Percentiles rank a stretch among this genome's conserved stretches.
Evolutionary conservation across 2,888 invertebrate genomes (phyloP).

Genomic region (Euspilapteryx auroguttella): DNA sequence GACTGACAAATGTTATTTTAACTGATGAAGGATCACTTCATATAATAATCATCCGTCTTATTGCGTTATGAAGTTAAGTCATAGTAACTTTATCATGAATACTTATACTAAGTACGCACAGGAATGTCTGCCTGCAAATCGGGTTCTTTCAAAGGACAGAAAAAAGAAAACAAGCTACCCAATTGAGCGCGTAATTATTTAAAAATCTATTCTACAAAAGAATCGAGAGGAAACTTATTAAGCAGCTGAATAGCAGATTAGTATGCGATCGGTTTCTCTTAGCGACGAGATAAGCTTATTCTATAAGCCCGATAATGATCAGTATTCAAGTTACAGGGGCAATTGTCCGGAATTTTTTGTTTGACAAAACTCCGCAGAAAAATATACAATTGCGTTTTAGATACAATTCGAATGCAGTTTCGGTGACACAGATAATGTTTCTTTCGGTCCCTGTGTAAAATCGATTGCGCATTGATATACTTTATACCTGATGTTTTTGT

Average conservation of each 20-base stretch:
- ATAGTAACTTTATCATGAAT: no score
- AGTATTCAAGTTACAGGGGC: conserved; percentile 44
- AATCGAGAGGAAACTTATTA: conserved; percentile 40
- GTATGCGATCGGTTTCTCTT: conserved; percentile 38
- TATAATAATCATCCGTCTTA: no score
- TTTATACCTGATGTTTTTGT: conserved; percentile 50
- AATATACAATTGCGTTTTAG: conserved; percentile 51
- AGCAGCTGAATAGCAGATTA: conserved; percentile 32
- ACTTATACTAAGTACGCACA: no score
- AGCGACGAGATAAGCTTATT: conserved; percentile 39
- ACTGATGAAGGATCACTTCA: no score
- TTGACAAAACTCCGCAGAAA: conserved; percentile 19
- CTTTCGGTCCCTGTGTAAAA: conserved; percentile 34
- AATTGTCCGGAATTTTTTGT: conserved; percentile 45
- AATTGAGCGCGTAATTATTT: background rate
- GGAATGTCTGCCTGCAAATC: no score
- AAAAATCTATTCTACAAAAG: conserved; percentile 10
- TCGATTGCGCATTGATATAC: conserved; percentile 48
- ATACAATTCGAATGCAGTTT: conserved; percentile 35
- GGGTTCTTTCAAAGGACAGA: no score
- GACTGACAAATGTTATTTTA: no score
- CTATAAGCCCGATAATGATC: conserved; percentile 46
- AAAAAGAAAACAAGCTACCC: no score
- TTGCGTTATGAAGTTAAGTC: no score
- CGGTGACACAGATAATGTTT: conserved; percentile 34